Base-by-base conservation (phyloP, 2,888 invertebrate species). In the Orchesellides sinensis region DNA sequence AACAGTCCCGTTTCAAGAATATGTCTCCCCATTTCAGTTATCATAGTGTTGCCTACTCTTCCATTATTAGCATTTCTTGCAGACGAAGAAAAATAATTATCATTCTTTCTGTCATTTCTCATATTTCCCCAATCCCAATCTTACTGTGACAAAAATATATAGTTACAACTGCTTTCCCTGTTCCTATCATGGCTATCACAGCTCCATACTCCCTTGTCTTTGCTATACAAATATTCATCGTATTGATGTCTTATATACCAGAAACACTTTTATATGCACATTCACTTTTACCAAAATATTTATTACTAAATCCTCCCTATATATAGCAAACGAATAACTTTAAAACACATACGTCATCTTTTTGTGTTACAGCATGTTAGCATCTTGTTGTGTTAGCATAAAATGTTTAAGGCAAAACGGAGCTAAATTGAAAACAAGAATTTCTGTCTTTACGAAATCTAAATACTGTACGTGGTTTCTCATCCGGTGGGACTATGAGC, bases 11-110 rank as follows among this genome's bases (percentile, higher is more conserved):
- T 59, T 52, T 52, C 23, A 19, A 52, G 3, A 6, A 23, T 21
- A 17, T 35, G 35, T 35, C 35, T 35, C 35, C 35, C 35, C 5
- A 5, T 35, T 35, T 5, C 5, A 35, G 35, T 19, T 5, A 52
- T 19, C n/a, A n/a, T 23, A 21, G 52, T 52, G 52, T 6, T 12
- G n/a, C 47, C 12, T 47, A 47, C n/a, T 14, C 12, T n/a, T 47
- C 12, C 47, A 6, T 47, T 47, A 4, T 19, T 17, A 21, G 21
- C n/a, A n/a, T n/a, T n/a, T n/a, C n/a, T n/a, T n/a, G n/a, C n/a
- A n/a, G n/a, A n/a, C n/a, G n/a, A n/a, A n/a, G n/a, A n/a, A 23
- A 75, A 75, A 52, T 66, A 65, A 75, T 75, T 75, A 74, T 32
- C 27, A 23, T 75, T 54, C 56, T 66, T 75, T 66, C 45, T 56